Evolutionary conservation across 1,140 invertebrate genomes (phyloP).

Genomic region (Harpegnathos saltator): DNA sequence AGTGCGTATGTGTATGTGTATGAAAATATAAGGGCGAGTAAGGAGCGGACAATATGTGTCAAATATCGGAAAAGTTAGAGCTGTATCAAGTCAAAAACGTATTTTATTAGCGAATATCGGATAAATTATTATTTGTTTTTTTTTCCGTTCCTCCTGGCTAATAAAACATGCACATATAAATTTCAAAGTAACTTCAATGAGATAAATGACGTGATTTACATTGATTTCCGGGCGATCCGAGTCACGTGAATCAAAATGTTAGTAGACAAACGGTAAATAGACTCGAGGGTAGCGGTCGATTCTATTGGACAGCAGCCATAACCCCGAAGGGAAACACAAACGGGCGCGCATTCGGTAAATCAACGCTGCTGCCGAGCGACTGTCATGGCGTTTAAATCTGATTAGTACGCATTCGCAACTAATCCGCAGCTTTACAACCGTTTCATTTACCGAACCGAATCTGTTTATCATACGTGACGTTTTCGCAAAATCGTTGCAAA

Average conservation of each 20-base stretch:
- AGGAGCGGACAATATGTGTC: no score
- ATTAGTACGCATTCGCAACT: not conserved
- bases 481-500: conserved; percentile 60
- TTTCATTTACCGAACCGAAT: not conserved
- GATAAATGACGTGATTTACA: conserved; percentile 4
- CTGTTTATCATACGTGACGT: conserved; percentile 30
- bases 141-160: no score
- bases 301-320: conserved; percentile 69
- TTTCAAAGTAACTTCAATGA: not conserved
- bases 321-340: conserved; percentile 43
- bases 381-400: not conserved
- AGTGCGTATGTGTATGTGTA: no score
- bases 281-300: conserved; percentile 43
- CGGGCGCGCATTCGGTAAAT: not conserved
- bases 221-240: not conserved
- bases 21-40: no score
- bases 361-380: not conserved
- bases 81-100: no score
- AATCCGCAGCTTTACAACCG: not conserved
- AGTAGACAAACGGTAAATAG: conserved; percentile 30
- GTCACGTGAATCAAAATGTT: not conserved
- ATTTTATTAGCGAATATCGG: no score
- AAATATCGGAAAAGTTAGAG: no score
- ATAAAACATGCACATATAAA: not conserved
- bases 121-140: no score